Conservation (phyloP, 2,113 vertebrate genomes). For the Eurystomus gularis region DNA sequence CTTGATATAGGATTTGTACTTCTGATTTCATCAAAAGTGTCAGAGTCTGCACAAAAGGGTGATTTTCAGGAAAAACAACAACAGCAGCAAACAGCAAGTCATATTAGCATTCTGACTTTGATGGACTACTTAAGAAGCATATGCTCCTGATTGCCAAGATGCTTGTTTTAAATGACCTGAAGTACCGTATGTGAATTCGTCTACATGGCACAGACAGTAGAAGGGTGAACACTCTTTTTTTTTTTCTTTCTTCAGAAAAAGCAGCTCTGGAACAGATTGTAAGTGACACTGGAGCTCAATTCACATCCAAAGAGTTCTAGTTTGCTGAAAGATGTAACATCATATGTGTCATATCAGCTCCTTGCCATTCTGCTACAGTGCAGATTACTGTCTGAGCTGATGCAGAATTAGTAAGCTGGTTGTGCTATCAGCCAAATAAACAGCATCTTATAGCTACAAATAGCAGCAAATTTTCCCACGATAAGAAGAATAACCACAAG, state of each 20-base stretch:
- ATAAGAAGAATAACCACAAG: neutral
- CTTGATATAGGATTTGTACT: neutral
- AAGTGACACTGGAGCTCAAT: neutral
- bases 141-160: neutral
- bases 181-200: neutral
- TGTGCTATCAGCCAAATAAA: neutral
- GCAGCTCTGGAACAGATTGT: neutral
- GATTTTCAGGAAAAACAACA: slow-evolving; percentile 10
- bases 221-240: neutral
- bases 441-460: neutral
- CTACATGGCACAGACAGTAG: neutral
- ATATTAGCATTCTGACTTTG: slow-evolving; percentile 21
- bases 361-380: neutral
- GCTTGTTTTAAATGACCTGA: slow-evolving; percentile 8
- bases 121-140: neutral
- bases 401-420: neutral
- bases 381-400: neutral
- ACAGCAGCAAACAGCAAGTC: neutral
- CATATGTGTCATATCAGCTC: neutral
- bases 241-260: neutral
- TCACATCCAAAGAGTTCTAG: neutral
- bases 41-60: neutral
- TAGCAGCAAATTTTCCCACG: neutral
- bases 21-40: slow-evolving; percentile 1
- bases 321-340: neutral